Percentiles rank a stretch among this genome's conserved stretches.
phyloP scores from a whole-genome alignment of 2,888 invertebrate genomes.

The Allolobophora icterica region DNA sequence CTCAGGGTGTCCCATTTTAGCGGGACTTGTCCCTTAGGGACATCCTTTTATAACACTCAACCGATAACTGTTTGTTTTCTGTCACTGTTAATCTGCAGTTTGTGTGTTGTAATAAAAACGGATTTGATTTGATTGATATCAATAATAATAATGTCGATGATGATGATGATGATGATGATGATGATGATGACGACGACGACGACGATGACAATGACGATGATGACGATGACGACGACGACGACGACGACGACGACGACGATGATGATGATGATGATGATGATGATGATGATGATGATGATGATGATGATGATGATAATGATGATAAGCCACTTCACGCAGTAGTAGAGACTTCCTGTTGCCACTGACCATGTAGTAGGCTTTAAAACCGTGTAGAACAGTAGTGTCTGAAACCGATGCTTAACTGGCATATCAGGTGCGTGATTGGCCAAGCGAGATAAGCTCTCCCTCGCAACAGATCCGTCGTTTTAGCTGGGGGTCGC shows the following conservation, averaged over 20 bases:
- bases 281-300: conserved; percentile 12
- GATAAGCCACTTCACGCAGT: not conserved
- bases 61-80: too few species aligned
- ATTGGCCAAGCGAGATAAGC: not conserved
- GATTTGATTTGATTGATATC: too few species aligned
- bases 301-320: not conserved
- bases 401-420: not conserved
- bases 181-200: too few species aligned
- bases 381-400: not conserved
- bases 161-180: too few species aligned
- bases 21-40: too few species aligned
- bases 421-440: not conserved
- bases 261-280: not conserved
- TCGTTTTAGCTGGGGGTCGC: not conserved
- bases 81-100: too few species aligned
- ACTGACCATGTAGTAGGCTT: not conserved
- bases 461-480: not conserved
- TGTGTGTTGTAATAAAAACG: too few species aligned
- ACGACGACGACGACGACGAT: not conserved
- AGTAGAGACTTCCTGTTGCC: not conserved
- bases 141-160: too few species aligned
- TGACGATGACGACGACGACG: too few species aligned
- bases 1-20: too few species aligned
- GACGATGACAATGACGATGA: too few species aligned
- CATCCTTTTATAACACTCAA: too few species aligned